Evolutionary conservation across 2,113 vertebrate species (phyloP), one percentile per base, ranked within the genome.

Genomic region (Lichenostomus cassidix): DNA sequence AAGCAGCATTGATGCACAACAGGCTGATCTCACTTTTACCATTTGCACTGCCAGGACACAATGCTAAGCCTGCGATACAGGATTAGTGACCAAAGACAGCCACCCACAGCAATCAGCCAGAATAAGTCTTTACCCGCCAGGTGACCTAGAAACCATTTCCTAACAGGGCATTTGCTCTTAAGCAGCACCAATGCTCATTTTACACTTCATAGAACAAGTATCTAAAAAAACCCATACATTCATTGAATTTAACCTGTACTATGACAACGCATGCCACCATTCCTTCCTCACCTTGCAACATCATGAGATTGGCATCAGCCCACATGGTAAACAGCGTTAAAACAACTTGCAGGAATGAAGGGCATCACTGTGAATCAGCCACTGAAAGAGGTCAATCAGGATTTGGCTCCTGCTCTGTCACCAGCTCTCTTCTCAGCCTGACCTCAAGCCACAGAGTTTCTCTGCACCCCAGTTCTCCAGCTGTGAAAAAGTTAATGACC

Each of bases 21-120:
- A 56, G 52, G 78, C 77, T 87, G 84, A 96, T 87, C 52, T 91
- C 87, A 83, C 70, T 87, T 79, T 53, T 60, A 76, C 65, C 25
- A 2, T 41, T 28, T 52, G 64, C 1, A 1, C 44, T 68, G 87
- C 81, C 78, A 82, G 74, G 78, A 56, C 9, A 78, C 47, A 37
- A 37, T 0, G 0, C 55, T 78, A 92, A 95, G 80, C 83, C 80
- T 42, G 4, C 29, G 49, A 83, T 92, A 89, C 33, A 29, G 56
- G 77, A 89, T 90, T 84, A 94, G 24, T 15, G 69, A 77, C 80
- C 80, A 58, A 83, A 80, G 76, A 47, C 77, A 87, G 83, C 37
- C 64, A 55, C 74, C 44, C 84, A 71, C 77, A 64, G 41, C 75
- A 39, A 53, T 8, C 63, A 73, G 28, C 50, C 63, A 83, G 55